Evolutionary conservation across 2,888 invertebrate genomes (phyloP).

Genomic region (Cistogaster globosa): DNA sequence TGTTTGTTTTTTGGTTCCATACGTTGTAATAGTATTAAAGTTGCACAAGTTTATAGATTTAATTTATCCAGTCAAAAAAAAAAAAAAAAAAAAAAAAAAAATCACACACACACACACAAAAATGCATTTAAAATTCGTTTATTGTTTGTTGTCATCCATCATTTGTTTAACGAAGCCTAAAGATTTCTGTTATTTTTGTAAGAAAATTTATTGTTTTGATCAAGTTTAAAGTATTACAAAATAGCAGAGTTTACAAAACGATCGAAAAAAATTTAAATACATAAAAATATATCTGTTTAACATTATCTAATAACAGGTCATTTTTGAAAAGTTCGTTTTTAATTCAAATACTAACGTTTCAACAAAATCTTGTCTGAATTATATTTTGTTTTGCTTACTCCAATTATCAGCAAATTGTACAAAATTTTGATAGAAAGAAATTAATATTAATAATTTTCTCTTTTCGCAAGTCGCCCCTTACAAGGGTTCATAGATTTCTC

Average conservation of each 20-base stretch:
- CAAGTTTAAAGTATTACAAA: constrained; percentile 1
- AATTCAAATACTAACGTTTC: background rate
- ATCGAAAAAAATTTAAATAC: background rate
- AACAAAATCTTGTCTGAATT: background rate
- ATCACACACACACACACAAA: no score
- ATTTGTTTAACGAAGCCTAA: constrained; percentile 66
- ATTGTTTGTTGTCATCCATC: constrained; percentile 72
- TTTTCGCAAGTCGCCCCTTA: no score
- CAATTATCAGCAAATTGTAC: no score
- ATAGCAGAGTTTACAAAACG: constrained; percentile 10
- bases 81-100: no score
- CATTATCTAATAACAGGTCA: no score
- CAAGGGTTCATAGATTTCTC: no score
- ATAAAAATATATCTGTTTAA: no score
- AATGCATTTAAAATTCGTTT: constrained; percentile 72
- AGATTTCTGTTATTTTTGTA: constrained; percentile 5
- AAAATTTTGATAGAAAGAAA: no score
- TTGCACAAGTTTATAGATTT: constrained; percentile 32
- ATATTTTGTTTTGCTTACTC: background rate
- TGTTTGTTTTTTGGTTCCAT: constrained; percentile 28
- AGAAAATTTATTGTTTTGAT: constrained; percentile 35
- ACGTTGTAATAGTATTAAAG: constrained; percentile 33
- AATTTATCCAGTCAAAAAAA: constrained; percentile 35
- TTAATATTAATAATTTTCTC: no score
- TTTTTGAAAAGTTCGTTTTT: background rate